Evolutionary conservation across 2,113 vertebrate species (phyloP), one percentile per base, ranked within the genome.

Genomic region (Corythaeola cristata): DNA sequence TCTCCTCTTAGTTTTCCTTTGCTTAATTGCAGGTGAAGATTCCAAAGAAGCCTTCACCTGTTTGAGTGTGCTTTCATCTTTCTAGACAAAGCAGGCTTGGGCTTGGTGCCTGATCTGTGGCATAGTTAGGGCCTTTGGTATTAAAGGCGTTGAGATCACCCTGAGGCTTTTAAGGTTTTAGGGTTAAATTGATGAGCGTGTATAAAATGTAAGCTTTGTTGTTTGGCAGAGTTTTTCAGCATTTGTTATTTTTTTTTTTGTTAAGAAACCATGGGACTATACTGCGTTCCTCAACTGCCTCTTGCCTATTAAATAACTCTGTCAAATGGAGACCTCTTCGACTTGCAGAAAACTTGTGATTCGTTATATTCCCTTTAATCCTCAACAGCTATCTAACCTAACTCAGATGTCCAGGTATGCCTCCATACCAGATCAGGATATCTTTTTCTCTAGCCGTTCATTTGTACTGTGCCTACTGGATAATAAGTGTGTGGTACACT

Each of bases 21-120:
- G 95, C 98, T 98, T 98, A 98, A 98, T 98, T 97, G 98, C 98
- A 98, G 98, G 98, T 98, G 98, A 98, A 97, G 98, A 98, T 97
- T 98, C 97, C 97, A 97, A 98, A 97, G 96, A 95, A 97, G 97
- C 93, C 97, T 97, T 97, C 98, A 98, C 98, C 98, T 98, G 98
- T 96, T 97, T 92, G 83, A 90, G 64, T 91, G 21, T 0, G 96
- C 98, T 98, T 98, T 98, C 98, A 98, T 98, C 98, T 98, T 98
- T 85, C 50, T 88, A 98, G 98, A 98, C 98, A 97, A 96, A 98
- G 98, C 98, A 97, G 97, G 98, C 98, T 97, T 95, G 96, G 98
- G 97, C 97, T 97, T 93, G 97, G 98, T 98, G 97, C 98, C 98
- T 97, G 97, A 97, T 98, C 97, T 97, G 97, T 83, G 96, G 98